Conservation (phyloP, 2,888 invertebrate species). For the Panzeria rudis region DNA sequence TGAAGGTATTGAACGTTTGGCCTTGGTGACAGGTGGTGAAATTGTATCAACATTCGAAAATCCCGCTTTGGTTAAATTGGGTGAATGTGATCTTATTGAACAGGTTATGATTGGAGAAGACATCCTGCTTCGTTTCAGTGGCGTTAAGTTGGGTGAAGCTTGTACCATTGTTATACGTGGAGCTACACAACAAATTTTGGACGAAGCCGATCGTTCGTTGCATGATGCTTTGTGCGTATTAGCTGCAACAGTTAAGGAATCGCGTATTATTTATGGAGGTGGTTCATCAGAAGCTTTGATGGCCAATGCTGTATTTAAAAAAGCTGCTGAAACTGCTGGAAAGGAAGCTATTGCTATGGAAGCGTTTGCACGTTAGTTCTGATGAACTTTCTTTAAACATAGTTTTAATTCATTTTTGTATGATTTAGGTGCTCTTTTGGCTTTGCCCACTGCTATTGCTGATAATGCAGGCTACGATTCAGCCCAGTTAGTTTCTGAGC, state of each 20-base stretch:
- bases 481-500: constrained; percentile 95
- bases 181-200: constrained; percentile 98
- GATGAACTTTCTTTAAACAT: neutral
- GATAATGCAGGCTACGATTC: constrained; percentile 99
- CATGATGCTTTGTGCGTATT: constrained; percentile 99
- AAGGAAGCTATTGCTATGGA: constrained; percentile 99
- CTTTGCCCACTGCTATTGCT: constrained; percentile 97
- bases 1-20: constrained; percentile 98
- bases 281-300: constrained; percentile 98
- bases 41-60: constrained; percentile 99
- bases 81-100: constrained; percentile 97
- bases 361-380: constrained; percentile 89
- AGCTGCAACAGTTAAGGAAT: constrained; percentile 96
- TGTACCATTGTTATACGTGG: constrained; percentile 98
- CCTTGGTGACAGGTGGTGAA: constrained; percentile 98
- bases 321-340: constrained; percentile 94
- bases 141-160: constrained; percentile 97
- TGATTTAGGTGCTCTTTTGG: constrained; percentile 88
- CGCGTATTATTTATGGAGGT: constrained; percentile 95
- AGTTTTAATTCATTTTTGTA: neutral
- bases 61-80: constrained; percentile 95
- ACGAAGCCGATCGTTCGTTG: constrained; percentile 98
- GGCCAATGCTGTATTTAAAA: constrained; percentile 94
- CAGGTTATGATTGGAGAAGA: constrained; percentile 99
- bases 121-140: constrained; percentile 95